phyloP scores from a whole-genome alignment of 2,797 vertebrate genomes.

The Myotis planiceps region DNA sequence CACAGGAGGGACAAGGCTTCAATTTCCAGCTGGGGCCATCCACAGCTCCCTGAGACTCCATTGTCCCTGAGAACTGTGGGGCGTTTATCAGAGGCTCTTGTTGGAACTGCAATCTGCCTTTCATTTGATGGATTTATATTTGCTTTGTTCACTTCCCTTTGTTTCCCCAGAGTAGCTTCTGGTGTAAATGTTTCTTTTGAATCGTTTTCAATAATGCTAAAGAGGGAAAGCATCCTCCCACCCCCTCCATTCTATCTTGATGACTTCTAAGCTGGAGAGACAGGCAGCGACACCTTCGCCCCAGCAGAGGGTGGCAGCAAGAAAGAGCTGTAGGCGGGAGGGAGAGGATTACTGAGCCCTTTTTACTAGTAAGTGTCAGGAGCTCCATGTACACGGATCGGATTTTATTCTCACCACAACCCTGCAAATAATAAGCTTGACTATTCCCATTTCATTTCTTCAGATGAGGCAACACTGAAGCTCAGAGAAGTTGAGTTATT shows the following conservation, averaged over 20 bases:
- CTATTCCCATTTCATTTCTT: background rate
- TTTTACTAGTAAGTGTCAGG: background rate
- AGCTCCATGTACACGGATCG: background rate
- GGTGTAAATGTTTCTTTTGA: constrained; percentile 59
- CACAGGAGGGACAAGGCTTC: background rate
- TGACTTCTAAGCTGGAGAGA: background rate
- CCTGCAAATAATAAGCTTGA: background rate
- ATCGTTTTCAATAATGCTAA: constrained; percentile 48
- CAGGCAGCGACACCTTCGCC: background rate
- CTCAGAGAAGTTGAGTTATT: background rate
- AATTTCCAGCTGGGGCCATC: background rate
- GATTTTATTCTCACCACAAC: background rate
- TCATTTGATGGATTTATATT: constrained; percentile 62
- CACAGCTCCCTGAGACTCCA: background rate
- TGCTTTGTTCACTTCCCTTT: constrained; percentile 66
- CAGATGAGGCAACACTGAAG: background rate
- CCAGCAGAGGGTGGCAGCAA: background rate
- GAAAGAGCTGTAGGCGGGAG: background rate
- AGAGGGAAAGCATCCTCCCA: background rate
- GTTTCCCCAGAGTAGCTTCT: constrained; percentile 60
- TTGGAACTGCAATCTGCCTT: constrained; percentile 42
- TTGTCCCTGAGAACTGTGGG: constrained; percentile 43
- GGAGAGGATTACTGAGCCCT: background rate
- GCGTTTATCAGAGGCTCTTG: constrained; percentile 17
- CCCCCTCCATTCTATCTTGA: background rate